phyloP scores from a whole-genome alignment of 2,888 invertebrate species.

The Epinotia nisella region DNA sequence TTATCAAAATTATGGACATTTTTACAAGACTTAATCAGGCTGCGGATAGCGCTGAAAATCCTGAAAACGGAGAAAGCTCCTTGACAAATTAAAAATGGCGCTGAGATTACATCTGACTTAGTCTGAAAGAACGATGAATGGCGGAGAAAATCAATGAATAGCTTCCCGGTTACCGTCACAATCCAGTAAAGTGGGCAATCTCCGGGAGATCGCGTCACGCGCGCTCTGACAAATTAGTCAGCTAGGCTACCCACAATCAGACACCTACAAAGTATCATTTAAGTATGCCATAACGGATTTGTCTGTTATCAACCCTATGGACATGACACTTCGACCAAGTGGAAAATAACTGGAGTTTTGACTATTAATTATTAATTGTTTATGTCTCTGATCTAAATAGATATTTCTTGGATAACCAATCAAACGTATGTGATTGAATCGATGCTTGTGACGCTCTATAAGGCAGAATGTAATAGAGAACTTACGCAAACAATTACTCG shows the following conservation, averaged over 20 bases:
- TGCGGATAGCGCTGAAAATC: conserved; percentile 17
- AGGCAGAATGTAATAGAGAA: conserved; percentile 46
- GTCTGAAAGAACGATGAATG: conserved; percentile 61
- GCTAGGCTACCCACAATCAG: conserved; percentile 15
- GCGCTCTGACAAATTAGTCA: conserved; percentile 38
- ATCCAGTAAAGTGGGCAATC: conserved; percentile 63
- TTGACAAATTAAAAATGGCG: conserved; percentile 56
- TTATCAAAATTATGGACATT: conserved; percentile 7
- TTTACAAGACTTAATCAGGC: background rate
- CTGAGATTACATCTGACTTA: conserved; percentile 61
- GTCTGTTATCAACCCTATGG: background rate
- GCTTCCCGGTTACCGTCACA: conserved; percentile 53
- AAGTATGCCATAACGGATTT: background rate
- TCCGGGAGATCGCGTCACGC: conserved; percentile 63
- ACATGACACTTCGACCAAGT: background rate
- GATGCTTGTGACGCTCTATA: conserved; percentile 26
- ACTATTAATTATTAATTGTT: background rate
- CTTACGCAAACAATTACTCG: conserved; percentile 52
- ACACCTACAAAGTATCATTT: conserved; percentile 12
- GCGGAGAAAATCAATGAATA: conserved; percentile 65
- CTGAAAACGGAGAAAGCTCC: conserved; percentile 36
- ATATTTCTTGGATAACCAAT: background rate
- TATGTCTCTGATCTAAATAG: background rate
- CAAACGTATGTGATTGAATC: conserved; percentile 19
- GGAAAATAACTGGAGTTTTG: background rate